Conservation (phyloP, 2,888 invertebrate species). For the Luffia ferchaultella region DNA sequence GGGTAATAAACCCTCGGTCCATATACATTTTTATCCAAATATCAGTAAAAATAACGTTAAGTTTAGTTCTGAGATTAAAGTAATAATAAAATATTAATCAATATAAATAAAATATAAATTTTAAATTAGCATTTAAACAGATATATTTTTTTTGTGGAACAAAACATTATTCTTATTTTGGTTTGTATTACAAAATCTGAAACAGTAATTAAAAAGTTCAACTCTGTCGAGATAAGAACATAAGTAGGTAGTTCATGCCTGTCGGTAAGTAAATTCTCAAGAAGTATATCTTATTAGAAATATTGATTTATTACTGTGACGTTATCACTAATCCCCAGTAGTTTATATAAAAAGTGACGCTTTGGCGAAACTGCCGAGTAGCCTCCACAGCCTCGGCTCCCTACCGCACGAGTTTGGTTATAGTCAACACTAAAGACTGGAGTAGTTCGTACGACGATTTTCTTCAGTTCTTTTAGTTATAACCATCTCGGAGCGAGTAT, state of each 20-base stretch:
- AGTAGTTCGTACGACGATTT: conserved; percentile 65
- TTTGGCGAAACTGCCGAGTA: conserved; percentile 32
- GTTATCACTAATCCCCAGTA: conserved; percentile 36
- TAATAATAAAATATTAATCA: too few species aligned
- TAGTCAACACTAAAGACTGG: conserved; percentile 49
- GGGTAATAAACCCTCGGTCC: too few species aligned
- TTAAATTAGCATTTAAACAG: too few species aligned
- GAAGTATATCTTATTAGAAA: conserved; percentile 55
- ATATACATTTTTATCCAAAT: too few species aligned
- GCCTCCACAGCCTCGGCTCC: conserved; percentile 48
- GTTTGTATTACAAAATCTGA: too few species aligned
- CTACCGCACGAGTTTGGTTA: conserved; percentile 48
- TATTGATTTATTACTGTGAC: conserved; percentile 48
- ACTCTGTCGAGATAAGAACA: neutral
- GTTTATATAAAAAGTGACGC: conserved; percentile 43
- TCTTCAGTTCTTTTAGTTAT: conserved; percentile 61
- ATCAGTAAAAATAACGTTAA: too few species aligned
- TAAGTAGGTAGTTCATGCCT: neutral
- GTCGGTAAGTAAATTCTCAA: neutral
- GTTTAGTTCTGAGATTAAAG: too few species aligned
- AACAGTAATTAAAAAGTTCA: neutral
- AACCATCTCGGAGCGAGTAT: conserved; percentile 45
- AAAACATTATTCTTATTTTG: too few species aligned
- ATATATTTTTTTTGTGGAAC: too few species aligned
- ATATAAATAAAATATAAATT: too few species aligned